These are phyloP conservation scores for Cepphus grylle DNA, from an alignment of 2,113 vertebrate species.

Conservation along the genomic window DNA sequence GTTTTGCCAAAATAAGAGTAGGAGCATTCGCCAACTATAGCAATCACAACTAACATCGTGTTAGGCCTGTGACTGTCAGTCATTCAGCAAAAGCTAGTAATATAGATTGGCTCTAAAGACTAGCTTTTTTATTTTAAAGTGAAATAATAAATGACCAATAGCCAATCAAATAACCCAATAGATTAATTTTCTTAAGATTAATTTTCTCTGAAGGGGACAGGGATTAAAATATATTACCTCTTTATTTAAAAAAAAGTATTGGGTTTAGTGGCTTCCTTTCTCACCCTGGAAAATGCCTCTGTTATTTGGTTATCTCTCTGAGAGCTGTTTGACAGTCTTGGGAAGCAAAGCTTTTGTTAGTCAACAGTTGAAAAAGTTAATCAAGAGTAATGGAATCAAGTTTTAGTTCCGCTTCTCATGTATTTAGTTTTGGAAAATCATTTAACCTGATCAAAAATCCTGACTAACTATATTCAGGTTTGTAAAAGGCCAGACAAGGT, in stretches of 20 bases:
- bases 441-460: neutral
- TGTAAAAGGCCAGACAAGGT: neutral
- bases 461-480: neutral
- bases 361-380: neutral
- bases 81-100: neutral
- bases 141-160: neutral
- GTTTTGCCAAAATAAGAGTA: neutral
- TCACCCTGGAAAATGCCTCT: neutral
- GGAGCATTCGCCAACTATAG: neutral
- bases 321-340: neutral
- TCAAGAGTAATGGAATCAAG: neutral
- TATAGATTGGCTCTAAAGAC: neutral
- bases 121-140: neutral
- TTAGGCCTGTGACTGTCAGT: neutral
- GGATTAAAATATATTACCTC: neutral
- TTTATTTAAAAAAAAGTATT: neutral
- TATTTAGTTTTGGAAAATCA: neutral
- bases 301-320: neutral
- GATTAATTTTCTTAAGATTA: neutral
- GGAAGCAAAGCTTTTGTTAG: neutral
- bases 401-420: neutral
- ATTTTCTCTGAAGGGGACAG: neutral
- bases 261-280: neutral
- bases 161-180: neutral
- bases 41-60: accelerated